Conservation (phyloP, 2,797 vertebrate genomes). For the Naso thynnoides region DNA sequence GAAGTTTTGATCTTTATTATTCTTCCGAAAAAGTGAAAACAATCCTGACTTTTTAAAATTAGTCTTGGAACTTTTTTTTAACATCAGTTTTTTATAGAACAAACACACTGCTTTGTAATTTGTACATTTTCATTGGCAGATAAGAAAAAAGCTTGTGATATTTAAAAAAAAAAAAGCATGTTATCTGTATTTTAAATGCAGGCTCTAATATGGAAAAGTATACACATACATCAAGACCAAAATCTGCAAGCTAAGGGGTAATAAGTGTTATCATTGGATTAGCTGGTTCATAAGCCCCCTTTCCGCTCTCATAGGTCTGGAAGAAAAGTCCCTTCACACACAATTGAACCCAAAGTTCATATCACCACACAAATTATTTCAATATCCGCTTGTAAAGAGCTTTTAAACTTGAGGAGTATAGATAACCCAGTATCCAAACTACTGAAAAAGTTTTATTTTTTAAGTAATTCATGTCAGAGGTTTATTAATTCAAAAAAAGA, state of each 20-base stretch:
- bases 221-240: conserved; percentile 46
- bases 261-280: conserved; percentile 78
- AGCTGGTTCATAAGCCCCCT: conserved; percentile 69
- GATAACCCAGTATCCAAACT: conserved; percentile 25
- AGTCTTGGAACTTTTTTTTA: conserved; percentile 5
- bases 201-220: conserved; percentile 20
- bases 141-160: neutral
- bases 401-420: conserved; percentile 37
- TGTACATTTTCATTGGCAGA: conserved; percentile 19
- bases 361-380: conserved; percentile 60
- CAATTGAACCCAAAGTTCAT: conserved; percentile 72
- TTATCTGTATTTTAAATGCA: conserved; percentile 29
- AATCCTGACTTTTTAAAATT: conserved; percentile 6
- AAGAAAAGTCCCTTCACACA: conserved; percentile 74
- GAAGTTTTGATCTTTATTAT: conserved; percentile 47
- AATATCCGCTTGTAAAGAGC: conserved; percentile 50
- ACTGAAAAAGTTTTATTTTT: neutral
- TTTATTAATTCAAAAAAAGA: neutral
- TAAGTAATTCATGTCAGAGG: neutral
- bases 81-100: conserved; percentile 7
- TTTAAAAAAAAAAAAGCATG: conserved; percentile 11
- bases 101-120: conserved; percentile 7
- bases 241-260: conserved; percentile 64
- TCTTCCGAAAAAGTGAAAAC: conserved; percentile 35
- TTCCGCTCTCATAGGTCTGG: conserved; percentile 69